Base-by-base conservation (phyloP, 2,888 invertebrate species). In the Oasisia sp. region DNA sequence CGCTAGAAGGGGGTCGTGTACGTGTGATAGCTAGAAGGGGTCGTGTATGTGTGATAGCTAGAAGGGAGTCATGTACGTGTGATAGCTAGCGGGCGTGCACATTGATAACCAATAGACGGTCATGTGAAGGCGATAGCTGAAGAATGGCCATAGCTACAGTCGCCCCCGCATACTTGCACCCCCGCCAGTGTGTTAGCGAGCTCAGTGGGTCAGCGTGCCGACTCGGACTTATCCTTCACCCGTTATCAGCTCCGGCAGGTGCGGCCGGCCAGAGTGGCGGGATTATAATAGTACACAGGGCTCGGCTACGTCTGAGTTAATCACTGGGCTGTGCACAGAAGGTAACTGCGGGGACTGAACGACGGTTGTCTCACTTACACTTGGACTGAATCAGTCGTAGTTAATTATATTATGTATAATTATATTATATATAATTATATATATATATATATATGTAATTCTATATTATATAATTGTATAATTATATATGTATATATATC, bases 121-220 rank as follows among this genome's bases (percentile, higher is more conserved):
- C 50, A 14, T 11, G 50, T 9, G 50, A 14, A 50, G 50, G 50
- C 14, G 50, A 14, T 50, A 50, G 50, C 50, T 50, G 38, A 38
- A 38, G 38, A 38, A 4, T 38, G 38, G 38, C 38, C 38, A 38
- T 4, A 38, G 38, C 38, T 38, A 38, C 38, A 1, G 38, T 38
- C 38, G 50, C 50, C 50, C 50, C 50, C 50, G 50, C 12, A 50
- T 12, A 12, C 50, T 50, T 50, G 50, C 12, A 38, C 38, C 38
- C 38, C 38, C 38, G 38, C 38, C 38, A 74, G 27, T 27, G 27
- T 27, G 27, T 74, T 50, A 74, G n/a, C 74, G n/a, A 7, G 74
- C n/a, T 74, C n/a, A 74, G 74, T 74, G 74, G 74, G 74, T 74
- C 74, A 74, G 74, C 74, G 74, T 74, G 74, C 74, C 74, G 27